These are phyloP conservation scores for Apodemus sylvaticus DNA, from an alignment of 2,113 vertebrate species.

Conservation along the genomic window DNA sequence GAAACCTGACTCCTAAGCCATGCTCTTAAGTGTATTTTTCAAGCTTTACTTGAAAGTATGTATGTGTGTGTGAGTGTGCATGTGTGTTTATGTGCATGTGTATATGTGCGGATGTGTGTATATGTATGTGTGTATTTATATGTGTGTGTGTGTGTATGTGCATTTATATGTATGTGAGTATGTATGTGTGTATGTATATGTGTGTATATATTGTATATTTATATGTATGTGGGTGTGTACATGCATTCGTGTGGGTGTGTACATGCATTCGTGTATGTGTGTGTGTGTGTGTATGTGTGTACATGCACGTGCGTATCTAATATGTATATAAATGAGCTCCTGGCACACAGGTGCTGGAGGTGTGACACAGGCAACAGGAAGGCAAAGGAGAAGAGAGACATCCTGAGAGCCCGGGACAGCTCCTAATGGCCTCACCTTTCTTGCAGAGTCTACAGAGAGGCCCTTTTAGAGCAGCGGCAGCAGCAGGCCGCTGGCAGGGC, in stretches of 20 bases:
- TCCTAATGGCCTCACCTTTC: not conserved
- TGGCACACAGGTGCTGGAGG: not conserved
- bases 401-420: not conserved
- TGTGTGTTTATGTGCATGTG: not conserved
- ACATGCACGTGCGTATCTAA: not conserved
- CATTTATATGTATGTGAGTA: not conserved
- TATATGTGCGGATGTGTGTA: not conserved
- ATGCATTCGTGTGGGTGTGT: not conserved
- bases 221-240: not conserved
- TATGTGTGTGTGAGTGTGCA: not conserved
- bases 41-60: not conserved
- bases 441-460: not conserved
- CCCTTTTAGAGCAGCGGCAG: not conserved
- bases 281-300: no score
- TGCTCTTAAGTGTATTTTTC: not conserved
- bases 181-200: not conserved
- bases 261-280: no score
- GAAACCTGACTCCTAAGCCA: not conserved
- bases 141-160: not conserved
- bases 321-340: not conserved
- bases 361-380: not conserved
- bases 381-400: not conserved
- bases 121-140: not conserved
- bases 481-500: slow-evolving; percentile 35
- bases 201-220: not conserved